Evolutionary conservation across 2,888 invertebrate genomes (phyloP).

Genomic region (Cheilosia variabilis): DNA sequence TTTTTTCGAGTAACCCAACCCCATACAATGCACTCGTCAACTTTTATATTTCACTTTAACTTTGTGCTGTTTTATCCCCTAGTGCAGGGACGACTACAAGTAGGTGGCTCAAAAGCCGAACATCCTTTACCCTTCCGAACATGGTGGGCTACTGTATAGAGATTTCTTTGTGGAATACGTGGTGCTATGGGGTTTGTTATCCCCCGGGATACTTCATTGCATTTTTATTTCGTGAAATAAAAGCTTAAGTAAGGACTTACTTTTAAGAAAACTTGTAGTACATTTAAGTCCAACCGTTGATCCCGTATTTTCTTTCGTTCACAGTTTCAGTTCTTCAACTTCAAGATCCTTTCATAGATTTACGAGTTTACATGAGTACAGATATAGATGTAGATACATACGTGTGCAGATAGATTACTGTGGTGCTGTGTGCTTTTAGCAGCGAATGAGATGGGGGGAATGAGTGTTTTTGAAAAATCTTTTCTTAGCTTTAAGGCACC

Average conservation of each 20-base stretch:
- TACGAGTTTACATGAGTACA: background rate
- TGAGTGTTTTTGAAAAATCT: conserved; percentile 50
- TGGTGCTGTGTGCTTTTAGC: background rate
- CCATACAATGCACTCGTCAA: conserved; percentile 56
- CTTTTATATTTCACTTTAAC: conserved; percentile 74
- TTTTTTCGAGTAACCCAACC: conserved; percentile 19
- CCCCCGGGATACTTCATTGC: conserved; percentile 81
- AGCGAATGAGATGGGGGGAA: background rate
- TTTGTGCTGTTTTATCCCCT: conserved; percentile 64
- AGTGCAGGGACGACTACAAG: conserved; percentile 29
- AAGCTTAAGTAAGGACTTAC: conserved; percentile 76
- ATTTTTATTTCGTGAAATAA: conserved; percentile 78
- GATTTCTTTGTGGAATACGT: conserved; percentile 61
- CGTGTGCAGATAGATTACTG: background rate
- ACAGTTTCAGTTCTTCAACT: conserved; percentile 62
- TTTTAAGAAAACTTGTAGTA: conserved; percentile 76
- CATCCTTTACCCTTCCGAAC: conserved; percentile 34
- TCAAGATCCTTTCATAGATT: conserved; percentile 61
- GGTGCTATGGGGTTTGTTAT: conserved; percentile 40
- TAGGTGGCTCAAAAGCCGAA: conserved; percentile 46
- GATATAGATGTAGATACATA: background rate
- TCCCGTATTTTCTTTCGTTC: conserved; percentile 76
- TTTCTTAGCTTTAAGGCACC: conserved; percentile 40
- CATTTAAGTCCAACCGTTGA: conserved; percentile 79
- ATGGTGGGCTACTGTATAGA: background rate